A percentile compares a stretch with the other conserved stretches of the same genome.
These are phyloP conservation scores for Gallinago media DNA, from an alignment of 2,113 vertebrate genomes.

Conservation along the genomic window DNA sequence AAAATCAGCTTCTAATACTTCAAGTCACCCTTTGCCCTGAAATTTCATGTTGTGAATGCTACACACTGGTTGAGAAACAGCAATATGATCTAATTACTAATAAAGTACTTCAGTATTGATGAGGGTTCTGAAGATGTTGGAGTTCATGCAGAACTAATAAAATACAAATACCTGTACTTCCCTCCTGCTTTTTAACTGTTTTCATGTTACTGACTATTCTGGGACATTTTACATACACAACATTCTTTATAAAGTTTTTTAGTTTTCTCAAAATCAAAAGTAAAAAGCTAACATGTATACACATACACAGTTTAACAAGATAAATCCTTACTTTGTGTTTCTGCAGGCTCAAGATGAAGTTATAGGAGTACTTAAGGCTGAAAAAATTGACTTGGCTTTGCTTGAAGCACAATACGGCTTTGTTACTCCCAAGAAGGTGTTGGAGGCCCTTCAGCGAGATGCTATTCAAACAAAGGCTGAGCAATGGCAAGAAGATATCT, in stretches of 20 bases:
- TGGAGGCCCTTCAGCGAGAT: slow-evolving; percentile 94
- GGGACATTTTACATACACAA: neutral
- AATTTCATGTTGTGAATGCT: neutral
- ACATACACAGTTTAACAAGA: slow-evolving; percentile 17
- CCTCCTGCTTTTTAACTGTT: neutral
- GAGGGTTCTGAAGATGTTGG: neutral
- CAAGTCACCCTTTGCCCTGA: neutral
- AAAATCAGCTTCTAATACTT: slow-evolving; percentile 1
- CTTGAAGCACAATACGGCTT: slow-evolving; percentile 96
- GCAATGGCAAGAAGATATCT: slow-evolving; percentile 89
- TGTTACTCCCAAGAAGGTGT: slow-evolving; percentile 90
- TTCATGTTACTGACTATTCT: neutral
- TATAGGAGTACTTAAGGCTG: slow-evolving; percentile 93
- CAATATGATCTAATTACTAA: neutral
- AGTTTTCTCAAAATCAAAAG: neutral
- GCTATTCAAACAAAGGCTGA: slow-evolving; percentile 86
- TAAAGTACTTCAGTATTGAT: neutral
- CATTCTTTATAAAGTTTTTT: neutral
- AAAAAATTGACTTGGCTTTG: slow-evolving; percentile 93
- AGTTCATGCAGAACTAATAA: neutral
- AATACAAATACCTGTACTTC: neutral
- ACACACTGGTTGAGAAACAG: neutral
- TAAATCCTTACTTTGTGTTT: slow-evolving; percentile 53
- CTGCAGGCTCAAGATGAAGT: slow-evolving; percentile 95
- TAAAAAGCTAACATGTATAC: neutral